These are phyloP conservation scores for Cephus pulcher DNA, from an alignment of 2,888 invertebrate species.

Conservation along the genomic window DNA sequence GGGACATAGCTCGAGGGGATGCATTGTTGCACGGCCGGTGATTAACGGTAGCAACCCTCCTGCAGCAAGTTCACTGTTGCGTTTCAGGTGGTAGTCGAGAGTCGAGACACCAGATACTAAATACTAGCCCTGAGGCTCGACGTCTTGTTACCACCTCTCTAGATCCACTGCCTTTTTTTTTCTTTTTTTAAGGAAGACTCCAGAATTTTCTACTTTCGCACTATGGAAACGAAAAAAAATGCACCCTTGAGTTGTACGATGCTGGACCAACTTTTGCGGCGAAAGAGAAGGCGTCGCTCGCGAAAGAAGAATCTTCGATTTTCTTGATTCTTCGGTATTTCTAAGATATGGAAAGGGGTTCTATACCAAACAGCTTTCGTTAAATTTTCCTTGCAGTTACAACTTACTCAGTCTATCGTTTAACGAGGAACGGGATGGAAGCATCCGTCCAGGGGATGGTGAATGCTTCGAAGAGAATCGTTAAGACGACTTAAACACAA, in stretches of 20 bases:
- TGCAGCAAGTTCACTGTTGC: slow-evolving; percentile 18
- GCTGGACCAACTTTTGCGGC: background rate
- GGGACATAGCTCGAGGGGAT: slow-evolving; percentile 30
- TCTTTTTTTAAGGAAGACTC: background rate
- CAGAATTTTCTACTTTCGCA: background rate
- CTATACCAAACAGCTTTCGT: background rate
- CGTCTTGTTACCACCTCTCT: slow-evolving; percentile 32
- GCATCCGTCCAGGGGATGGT: too few species aligned
- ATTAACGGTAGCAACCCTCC: slow-evolving; percentile 43
- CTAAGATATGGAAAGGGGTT: background rate
- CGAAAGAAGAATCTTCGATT: background rate
- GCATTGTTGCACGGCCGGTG: slow-evolving; percentile 54
- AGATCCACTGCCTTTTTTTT: background rate
- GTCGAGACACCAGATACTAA: slow-evolving; percentile 25
- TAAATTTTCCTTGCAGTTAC: background rate
- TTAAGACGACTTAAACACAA: slow-evolving; percentile 44
- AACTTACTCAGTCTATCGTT: background rate
- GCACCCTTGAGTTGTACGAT: background rate
- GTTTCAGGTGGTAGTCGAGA: background rate
- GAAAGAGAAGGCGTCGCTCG: background rate
- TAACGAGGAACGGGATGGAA: background rate
- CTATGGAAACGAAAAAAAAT: background rate
- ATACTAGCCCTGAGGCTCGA: slow-evolving; percentile 29
- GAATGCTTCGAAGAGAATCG: slow-evolving; percentile 25
- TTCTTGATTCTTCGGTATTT: background rate